Base-by-base conservation (phyloP, 2,888 invertebrate species). In the Callinectes sapidus region DNA sequence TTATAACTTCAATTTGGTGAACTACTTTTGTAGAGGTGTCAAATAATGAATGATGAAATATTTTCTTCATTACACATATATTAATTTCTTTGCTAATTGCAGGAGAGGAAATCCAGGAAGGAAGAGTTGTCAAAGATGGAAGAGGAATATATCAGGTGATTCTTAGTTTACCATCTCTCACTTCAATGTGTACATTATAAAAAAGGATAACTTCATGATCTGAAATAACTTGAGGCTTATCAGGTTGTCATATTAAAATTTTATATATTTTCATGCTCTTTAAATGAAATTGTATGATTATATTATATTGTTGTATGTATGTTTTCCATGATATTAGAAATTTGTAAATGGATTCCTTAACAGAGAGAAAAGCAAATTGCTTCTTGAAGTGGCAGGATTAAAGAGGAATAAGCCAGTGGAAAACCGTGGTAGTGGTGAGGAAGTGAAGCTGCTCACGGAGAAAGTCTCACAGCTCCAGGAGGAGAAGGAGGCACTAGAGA, bases 311-410 rank as follows among this genome's bases (percentile, higher is more conserved):
- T 8, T 71, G 10, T 71, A 28, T 71, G 71, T 28, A 28, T 71
- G 71, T 71, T 5, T 23, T 23, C 10, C 28, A 71, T 71, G n/a
- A 28, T 71, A 8, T 71, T n/a, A 28, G 71, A 71, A 28, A 71
- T n/a, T 71, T 71, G 35, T 8, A 32, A 18, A n/a, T 81, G 18
- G 14, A 81, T 5, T 81, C 35, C 3, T 32, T 32, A 35, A 81
- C 81, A 81, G 81, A 35, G 88, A 55, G 32, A 88, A 88, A 55
- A 88, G 88, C 61, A 88, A 61, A 18, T 32, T 88, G 88, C 88
- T 89, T 61, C 16, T 89, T 2, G 87, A 87, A 54, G n/a, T 54
- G 54, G 54, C 42, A 48, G 87, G 54, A 42, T 28, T 54, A 55
- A 55, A 88, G 88, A 88, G 28, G 88, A 48, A 55, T 32, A 55